These are phyloP conservation scores for Puntigrus tetrazona DNA, from an alignment of 2,113 vertebrate species.

Conservation along the genomic window DNA sequence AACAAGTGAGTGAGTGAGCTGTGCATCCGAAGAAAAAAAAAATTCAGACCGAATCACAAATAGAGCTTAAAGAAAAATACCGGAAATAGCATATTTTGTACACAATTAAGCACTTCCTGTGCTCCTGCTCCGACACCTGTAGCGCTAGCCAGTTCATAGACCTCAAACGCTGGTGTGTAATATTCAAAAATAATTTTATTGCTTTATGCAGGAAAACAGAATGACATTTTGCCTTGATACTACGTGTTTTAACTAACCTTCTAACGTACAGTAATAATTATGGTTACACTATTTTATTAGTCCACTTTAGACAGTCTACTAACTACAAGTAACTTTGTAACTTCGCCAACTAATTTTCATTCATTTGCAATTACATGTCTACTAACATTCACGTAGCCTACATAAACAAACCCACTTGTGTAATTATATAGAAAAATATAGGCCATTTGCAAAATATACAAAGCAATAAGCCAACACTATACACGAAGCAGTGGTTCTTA, in stretches of 20 bases:
- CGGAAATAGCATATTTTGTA: not conserved
- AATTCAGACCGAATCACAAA: not conserved
- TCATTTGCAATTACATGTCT: too few relatives aligned
- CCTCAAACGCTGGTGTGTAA: not conserved
- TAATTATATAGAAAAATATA: not conserved
- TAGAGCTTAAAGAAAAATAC: not conserved
- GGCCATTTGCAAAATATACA: not conserved
- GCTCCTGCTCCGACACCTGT: not conserved
- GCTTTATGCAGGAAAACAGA: not conserved
- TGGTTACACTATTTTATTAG: too few relatives aligned
- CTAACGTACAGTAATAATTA: too few relatives aligned
- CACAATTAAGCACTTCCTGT: not conserved
- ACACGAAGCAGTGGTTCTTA: not conserved
- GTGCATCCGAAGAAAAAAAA: not conserved
- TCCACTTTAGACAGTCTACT: too few relatives aligned
- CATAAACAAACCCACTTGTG: too few relatives aligned
- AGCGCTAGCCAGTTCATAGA: not conserved
- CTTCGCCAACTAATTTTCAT: too few relatives aligned
- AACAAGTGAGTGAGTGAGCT: not conserved
- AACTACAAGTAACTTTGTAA: too few relatives aligned
- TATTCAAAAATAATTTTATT: not conserved
- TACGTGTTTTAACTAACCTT: too few relatives aligned
- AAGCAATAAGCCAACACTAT: not conserved
- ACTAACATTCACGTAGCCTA: too few relatives aligned
- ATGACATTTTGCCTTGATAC: too few relatives aligned